Base-by-base conservation (phyloP, 2,888 invertebrate species). In the Exocentrus adspersus region DNA sequence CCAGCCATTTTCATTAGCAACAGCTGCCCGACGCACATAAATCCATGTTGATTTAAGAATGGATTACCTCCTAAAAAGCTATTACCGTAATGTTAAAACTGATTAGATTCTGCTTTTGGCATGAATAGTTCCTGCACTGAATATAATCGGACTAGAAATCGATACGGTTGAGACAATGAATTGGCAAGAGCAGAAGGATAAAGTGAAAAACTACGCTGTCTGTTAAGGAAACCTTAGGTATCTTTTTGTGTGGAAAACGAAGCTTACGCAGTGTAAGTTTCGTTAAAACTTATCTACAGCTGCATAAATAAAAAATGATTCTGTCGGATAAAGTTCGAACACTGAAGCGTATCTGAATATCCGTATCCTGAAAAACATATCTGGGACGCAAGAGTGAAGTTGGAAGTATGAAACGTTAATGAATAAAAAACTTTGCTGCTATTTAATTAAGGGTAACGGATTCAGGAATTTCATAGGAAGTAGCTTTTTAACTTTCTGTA, bases 201-300 rank as follows among this genome's bases (percentile, higher is more conserved):
- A 32, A 37, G 12, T 37, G 37, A 37, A 37, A 37, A 37, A 37
- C 12, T 30, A 37, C 24, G 14, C 37, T n/a, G 37, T 3, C 37
- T 37, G 30, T 24, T 7, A 24, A 24, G 7, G 4, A 24, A 7
- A 5, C 24, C 24, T 5, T 5, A 3, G 3, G 7, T 24, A 24
- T 24, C 24, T 24, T 24, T 24, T 7, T 24, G 7, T 7, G 7
- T 5, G 24, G 7, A 5, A 24, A 7, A 24, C 7, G 24, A 7
- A 7, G 7, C 7, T 24, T 5, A 24, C 4, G 24, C 24, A 24
- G 28, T 28, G 12, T 48, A 48, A 48, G 48, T 48, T 48, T 16
- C 10, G 48, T 48, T 28, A 14, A 48, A 48, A 48, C 24, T 48
- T 48, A 48, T 48, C 46, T 48, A 9, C 24, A n/a, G 28, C 48